Evolutionary conservation across 2,797 vertebrate genomes (phyloP), one percentile per base, ranked within the genome.

Genomic region (Coregonus suidteri): DNA sequence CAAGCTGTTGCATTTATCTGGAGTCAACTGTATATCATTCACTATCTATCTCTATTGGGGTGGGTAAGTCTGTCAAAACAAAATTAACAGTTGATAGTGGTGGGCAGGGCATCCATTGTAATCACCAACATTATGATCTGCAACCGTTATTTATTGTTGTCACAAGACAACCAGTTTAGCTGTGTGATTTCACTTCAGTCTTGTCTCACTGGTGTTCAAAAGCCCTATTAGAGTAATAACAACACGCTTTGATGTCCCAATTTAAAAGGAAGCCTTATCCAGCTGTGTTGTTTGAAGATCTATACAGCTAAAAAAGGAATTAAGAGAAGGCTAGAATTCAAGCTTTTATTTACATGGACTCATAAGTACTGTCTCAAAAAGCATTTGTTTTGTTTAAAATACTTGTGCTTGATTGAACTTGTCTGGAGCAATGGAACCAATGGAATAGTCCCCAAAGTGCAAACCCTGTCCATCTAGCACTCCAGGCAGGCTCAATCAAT

Each of bases 161-260:
- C 31, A 34, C 74, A 75, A 75, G 2, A 41, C 67, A 64, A 7
- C 14, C 13, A 4, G 14, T 66, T 75, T 14, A 30, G 30, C 65
- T 30, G 3, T 69, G 67, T 47, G 35, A 62, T 66, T 30, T 18
- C 65, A 34, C 20, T 37, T 20, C 9, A 25, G 9, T 70, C 4
- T 41, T 47, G 52, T 59, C 59, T 64, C 37, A 51, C 56, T 47
- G 14, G 53, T 80, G 73, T 80, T 56, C 3, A 77, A n/a, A 79
- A 31, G 37, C 74, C 75, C 75, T 79, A 77, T 80, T 77, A 83
- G 30, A 80, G 16, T 25, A 31, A 62, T 53, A 20, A 52, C 25
- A 66, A 70, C 72, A 70, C 66, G 4, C 73, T 72, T 69, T 65
- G 37, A 64, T 47, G 41, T 71, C 62, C 31, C 31, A 47, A 41